These are phyloP conservation scores for Muschampia plurimacula DNA, from an alignment of 2,888 invertebrate genomes.

Conservation along the genomic window DNA sequence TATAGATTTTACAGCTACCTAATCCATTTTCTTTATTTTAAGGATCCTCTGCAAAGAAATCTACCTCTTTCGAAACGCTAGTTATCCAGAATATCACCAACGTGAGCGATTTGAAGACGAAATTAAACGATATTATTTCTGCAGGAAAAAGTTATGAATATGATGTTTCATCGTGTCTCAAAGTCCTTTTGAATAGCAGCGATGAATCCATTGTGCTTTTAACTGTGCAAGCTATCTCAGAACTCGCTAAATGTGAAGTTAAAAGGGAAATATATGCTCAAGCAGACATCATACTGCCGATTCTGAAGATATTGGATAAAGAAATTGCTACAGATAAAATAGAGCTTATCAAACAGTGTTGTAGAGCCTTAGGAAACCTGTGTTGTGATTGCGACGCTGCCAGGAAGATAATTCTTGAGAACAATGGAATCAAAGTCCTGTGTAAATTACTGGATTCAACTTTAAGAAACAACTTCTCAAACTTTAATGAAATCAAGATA, in stretches of 20 bases:
- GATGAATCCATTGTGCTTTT: conserved; percentile 83
- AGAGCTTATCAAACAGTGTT: conserved; percentile 89
- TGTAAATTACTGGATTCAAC: conserved; percentile 69
- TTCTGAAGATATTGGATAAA: conserved; percentile 82
- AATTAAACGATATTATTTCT: conserved; percentile 75
- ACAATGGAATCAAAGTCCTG: conserved; percentile 80
- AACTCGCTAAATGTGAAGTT: conserved; percentile 91
- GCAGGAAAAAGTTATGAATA: conserved; percentile 77
- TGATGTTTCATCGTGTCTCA: conserved; percentile 74
- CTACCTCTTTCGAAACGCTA: conserved; percentile 70
- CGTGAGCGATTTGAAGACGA: conserved; percentile 71
- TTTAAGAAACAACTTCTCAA: conserved; percentile 54
- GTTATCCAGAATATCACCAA: conserved; percentile 75
- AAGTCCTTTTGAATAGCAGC: conserved; percentile 70
- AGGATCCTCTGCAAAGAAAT: conserved; percentile 73
- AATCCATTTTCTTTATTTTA: not conserved
- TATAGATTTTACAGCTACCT: not conserved
- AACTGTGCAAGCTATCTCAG: conserved; percentile 91
- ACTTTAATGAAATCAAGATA: conserved; percentile 84
- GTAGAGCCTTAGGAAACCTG: conserved; percentile 94
- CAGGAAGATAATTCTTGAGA: conserved; percentile 79
- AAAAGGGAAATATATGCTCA: conserved; percentile 90
- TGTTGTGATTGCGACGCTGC: conserved; percentile 94
- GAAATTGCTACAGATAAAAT: conserved; percentile 67
- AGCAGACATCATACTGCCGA: conserved; percentile 84